Base-by-base conservation (phyloP, 53 echinoderm and acorn worm genomes). In the Henricia sp. region DNA sequence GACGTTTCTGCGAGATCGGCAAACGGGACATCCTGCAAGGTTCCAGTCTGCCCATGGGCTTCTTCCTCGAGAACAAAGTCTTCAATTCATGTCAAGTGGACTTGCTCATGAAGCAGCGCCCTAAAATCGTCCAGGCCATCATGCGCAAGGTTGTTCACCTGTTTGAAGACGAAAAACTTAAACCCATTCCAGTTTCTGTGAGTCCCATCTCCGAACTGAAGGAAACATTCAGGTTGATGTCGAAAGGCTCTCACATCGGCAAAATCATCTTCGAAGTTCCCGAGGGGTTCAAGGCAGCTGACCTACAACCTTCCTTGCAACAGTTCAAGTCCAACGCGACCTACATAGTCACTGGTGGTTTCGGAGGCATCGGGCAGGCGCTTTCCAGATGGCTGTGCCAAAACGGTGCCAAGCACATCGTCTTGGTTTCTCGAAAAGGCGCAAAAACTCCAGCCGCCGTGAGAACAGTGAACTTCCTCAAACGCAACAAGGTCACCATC, bases 361-460 rank as follows among this genome's bases (percentile, higher is more conserved):
- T 77, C 28, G 74, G 88, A 29, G 92, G 92, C 14, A 58, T 94
- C 10, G 94, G 90, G 4, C 94, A 92, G 51, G 88, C 90, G 36
- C 52, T 96, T 53, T 82, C 92, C 0, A 85, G 96, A 44, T 96
- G 96, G 96, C 54, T 96, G 4, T 90, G 82, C 41, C 82, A 68
- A 25, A 96, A 94, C 56, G 96, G 96, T 39, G 96, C 96, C 12
- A 74, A 83, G 29, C 83, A 92, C 72, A 88, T 96, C 55, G 91
- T 91, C 43, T 68, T 96, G 40, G 60, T 90, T 51, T 93, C 91
- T 2, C 85, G 88, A 37, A 82, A 58, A n/a, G 85, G 89, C 19
- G 68, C 68, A 1, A 59, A 71, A 32, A 56, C 82, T 51, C 67
- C 96, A 59, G 83, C 74, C 69, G 85, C 87, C 11, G 72, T 62